Evolutionary conservation across 2,797 vertebrate species (phyloP).

Genomic region (Atherinosoma microstoma): DNA sequence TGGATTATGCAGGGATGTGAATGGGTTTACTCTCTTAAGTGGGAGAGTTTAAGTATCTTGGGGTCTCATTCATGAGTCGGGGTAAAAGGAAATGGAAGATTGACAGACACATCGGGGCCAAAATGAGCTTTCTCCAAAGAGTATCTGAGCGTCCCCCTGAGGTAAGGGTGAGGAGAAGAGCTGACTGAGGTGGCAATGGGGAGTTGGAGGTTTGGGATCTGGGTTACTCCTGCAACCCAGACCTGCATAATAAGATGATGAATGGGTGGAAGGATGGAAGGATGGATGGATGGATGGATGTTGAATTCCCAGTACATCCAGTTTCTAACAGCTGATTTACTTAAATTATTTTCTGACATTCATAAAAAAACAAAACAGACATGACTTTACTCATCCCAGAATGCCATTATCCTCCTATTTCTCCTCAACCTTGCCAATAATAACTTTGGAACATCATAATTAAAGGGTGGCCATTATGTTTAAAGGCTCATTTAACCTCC

Average conservation of each 20-base stretch:
- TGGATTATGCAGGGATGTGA: background rate
- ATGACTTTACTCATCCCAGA: slow-evolving; percentile 11
- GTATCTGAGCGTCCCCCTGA: background rate
- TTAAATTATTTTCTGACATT: slow-evolving; percentile 6
- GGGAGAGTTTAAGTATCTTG: background rate
- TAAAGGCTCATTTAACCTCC: background rate
- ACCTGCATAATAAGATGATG: background rate
- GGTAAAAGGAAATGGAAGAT: background rate
- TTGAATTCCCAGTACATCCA: background rate
- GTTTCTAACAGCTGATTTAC: background rate
- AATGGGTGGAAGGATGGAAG: background rate
- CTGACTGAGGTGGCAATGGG: background rate
- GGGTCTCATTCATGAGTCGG: background rate
- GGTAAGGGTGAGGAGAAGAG: background rate
- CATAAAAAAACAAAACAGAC: background rate
- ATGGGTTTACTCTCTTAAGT: background rate
- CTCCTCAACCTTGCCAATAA: slow-evolving; percentile 6
- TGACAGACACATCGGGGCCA: background rate
- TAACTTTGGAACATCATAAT: background rate
- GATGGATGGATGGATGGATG: background rate
- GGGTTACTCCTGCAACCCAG: background rate
- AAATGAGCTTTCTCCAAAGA: background rate
- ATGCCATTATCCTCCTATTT: slow-evolving; percentile 10
- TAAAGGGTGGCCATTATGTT: background rate
- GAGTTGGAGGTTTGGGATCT: background rate